Evolutionary conservation across 2,113 vertebrate species (phyloP).

Genomic region (Rhineura floridana): DNA sequence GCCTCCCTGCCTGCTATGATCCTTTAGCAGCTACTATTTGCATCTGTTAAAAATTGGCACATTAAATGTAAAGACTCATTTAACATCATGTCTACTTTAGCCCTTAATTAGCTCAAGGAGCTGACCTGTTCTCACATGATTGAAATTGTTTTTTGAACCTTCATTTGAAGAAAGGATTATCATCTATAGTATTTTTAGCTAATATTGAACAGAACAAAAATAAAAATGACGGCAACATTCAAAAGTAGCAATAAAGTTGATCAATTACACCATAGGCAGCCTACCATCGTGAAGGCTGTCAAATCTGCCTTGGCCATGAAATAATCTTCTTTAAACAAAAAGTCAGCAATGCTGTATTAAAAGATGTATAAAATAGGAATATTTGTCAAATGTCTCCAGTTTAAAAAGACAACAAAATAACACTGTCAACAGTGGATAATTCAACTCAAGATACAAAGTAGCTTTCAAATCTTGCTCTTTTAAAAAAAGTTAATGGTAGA

Average conservation of each 20-base stretch:
- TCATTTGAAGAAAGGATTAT: background rate
- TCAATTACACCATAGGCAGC: no score
- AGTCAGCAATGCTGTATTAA: background rate
- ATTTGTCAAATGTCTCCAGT: constrained; percentile 13
- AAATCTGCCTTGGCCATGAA: fast-evolving
- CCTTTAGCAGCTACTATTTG: background rate
- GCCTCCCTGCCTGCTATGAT: background rate
- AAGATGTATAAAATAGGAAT: constrained; percentile 16
- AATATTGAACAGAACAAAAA: background rate
- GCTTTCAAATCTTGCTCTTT: constrained; percentile 13
- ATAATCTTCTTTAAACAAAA: constrained; percentile 16
- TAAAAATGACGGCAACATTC: background rate
- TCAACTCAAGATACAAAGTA: constrained; percentile 19
- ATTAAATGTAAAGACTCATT: background rate
- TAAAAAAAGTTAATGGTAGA: background rate
- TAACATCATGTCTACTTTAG: background rate
- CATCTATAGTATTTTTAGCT: background rate
- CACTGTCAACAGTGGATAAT: fast-evolving
- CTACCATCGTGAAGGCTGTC: background rate
- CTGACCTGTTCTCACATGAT: no score
- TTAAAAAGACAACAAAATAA: background rate
- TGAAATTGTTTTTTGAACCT: background rate
- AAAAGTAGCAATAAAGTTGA: background rate
- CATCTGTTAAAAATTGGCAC: background rate
- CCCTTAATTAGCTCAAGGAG: background rate